Evolutionary conservation across 2,113 vertebrate species (phyloP).

Genomic region (Bos indicus): DNA sequence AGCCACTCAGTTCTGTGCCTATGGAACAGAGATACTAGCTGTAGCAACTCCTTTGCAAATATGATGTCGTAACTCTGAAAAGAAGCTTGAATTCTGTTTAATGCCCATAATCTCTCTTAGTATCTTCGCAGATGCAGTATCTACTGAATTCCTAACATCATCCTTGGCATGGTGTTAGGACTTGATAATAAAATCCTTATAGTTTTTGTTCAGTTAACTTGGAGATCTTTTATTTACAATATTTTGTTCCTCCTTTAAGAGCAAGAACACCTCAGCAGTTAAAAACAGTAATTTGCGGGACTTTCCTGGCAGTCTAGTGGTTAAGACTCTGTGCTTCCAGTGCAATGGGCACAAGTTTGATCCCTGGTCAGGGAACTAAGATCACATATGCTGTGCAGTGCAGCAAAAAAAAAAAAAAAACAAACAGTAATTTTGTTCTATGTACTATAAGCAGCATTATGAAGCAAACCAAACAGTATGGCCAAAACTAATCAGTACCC

Average conservation of each 20-base stretch:
- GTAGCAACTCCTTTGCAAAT: background rate
- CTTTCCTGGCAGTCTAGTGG: background rate
- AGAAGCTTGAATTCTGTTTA: background rate
- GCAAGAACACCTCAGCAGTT: background rate
- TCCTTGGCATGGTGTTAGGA: background rate
- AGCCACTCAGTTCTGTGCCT: background rate
- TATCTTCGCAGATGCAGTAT: slow-evolving; percentile 1
- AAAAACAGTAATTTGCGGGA: background rate
- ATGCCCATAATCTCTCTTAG: background rate
- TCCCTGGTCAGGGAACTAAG: background rate
- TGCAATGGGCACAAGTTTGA: background rate
- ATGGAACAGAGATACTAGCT: background rate
- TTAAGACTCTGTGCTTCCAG: background rate
- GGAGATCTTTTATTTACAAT: background rate
- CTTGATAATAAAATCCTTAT: background rate
- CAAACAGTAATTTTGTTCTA: background rate
- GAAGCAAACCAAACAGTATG: background rate
- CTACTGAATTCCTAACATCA: background rate
- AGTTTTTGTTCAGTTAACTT: slow-evolving; percentile 9
- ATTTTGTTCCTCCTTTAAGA: background rate
- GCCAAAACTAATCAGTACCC: background rate
- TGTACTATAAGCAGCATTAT: background rate
- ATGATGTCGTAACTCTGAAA: background rate
- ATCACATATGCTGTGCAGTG: background rate
- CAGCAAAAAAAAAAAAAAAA: background rate